phyloP scores from a whole-genome alignment of 2,888 invertebrate genomes.

The Protodeltote pygarga region DNA sequence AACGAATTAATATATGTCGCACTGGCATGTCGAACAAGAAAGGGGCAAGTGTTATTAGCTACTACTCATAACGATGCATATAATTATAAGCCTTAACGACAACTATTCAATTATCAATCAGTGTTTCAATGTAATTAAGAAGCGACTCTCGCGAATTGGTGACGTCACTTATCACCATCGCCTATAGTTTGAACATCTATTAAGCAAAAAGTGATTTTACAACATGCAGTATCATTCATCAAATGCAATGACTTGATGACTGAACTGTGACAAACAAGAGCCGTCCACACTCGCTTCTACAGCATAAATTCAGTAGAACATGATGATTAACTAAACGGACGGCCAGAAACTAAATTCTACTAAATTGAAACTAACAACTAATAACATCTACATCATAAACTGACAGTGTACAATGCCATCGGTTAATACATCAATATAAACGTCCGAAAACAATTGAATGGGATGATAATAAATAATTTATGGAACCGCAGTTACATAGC shows the following conservation, averaged over 20 bases:
- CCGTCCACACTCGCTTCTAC: too few species aligned
- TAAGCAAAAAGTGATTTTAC: too few species aligned
- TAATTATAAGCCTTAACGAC: background rate
- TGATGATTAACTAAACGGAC: slow-evolving; percentile 5
- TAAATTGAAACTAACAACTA: slow-evolving; percentile 23
- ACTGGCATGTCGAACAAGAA: background rate
- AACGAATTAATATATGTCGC: slow-evolving; percentile 6
- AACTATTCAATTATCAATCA: too few species aligned
- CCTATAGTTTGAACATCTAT: too few species aligned
- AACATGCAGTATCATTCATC: background rate
- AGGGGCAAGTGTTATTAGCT: background rate
- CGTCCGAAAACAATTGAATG: slow-evolving; percentile 59
- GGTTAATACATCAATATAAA: slow-evolving; percentile 51
- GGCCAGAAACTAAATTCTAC: slow-evolving; percentile 18
- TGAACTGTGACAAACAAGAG: too few species aligned
- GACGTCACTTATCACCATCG: too few species aligned
- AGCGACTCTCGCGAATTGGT: too few species aligned
- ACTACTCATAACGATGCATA: background rate
- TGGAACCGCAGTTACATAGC: slow-evolving; percentile 52
- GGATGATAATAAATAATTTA: slow-evolving; percentile 62
- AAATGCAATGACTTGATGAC: too few species aligned
- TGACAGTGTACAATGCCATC: slow-evolving; percentile 34
- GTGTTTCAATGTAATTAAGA: too few species aligned
- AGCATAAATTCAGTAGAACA: slow-evolving; percentile 16
- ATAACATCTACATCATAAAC: slow-evolving; percentile 27